Evolutionary conservation across 2,797 vertebrate species (phyloP).

Genomic region (Petrocephalus sullivani): DNA sequence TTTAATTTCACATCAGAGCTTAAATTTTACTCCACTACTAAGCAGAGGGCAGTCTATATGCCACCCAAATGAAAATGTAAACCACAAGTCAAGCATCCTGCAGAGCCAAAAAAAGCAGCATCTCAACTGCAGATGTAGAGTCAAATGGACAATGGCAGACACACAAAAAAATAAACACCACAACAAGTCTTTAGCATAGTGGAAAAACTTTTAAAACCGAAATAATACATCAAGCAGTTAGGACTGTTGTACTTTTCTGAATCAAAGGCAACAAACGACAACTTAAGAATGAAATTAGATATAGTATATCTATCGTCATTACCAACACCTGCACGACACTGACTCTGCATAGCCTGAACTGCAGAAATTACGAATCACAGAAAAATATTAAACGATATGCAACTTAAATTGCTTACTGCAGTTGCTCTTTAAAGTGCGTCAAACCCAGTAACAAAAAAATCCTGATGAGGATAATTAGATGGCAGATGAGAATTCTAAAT

Average conservation of each 20-base stretch:
- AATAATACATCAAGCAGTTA: not conserved
- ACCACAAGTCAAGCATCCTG: not conserved
- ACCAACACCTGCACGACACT: not conserved
- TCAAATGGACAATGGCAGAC: not conserved
- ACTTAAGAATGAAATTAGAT: not conserved
- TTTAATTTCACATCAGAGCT: not conserved
- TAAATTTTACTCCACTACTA: not conserved
- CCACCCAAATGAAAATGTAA: not conserved
- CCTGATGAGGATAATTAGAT: not conserved
- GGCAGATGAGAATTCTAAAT: not conserved
- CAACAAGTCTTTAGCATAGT: not conserved
- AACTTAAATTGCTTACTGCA: not conserved
- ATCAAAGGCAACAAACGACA: not conserved
- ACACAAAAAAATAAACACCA: not conserved
- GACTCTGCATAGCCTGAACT: not conserved
- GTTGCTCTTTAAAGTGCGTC: not conserved
- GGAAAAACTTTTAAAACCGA: not conserved
- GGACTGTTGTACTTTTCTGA: not conserved
- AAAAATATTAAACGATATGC: not conserved
- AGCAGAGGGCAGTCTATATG: not conserved
- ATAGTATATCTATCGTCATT: not conserved
- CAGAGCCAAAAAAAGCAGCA: not conserved
- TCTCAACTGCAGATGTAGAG: not conserved
- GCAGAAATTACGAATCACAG: not conserved
- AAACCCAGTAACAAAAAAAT: not conserved